These are phyloP conservation scores for Isotomurus palustris DNA, from an alignment of 2,888 invertebrate genomes.

Conservation along the genomic window DNA sequence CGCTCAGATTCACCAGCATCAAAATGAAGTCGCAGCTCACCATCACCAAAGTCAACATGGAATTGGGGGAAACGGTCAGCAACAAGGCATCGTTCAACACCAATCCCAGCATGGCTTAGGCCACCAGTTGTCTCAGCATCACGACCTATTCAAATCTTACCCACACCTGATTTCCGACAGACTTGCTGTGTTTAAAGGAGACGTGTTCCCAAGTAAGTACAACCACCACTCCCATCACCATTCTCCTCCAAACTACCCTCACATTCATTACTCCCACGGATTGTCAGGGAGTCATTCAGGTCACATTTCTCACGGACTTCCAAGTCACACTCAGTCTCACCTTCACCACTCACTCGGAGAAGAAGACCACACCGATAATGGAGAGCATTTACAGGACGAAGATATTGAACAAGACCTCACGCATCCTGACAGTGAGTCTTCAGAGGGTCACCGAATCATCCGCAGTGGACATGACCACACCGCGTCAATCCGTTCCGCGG, in stretches of 20 bases:
- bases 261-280: slow-evolving; percentile 12
- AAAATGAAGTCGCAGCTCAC: background rate
- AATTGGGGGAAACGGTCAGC: background rate
- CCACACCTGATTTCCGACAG: slow-evolving; percentile 24
- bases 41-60: slow-evolving; percentile 4
- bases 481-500: background rate
- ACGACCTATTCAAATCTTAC: slow-evolving; percentile 28
- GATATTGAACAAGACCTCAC: slow-evolving; percentile 12
- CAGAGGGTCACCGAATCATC: background rate
- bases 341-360: background rate
- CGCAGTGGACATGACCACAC: background rate
- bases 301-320: background rate
- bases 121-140: slow-evolving; percentile 14
- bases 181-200: slow-evolving; percentile 6
- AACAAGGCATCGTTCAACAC: background rate
- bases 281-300: slow-evolving; percentile 3
- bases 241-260: slow-evolving; percentile 11
- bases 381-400: slow-evolving; percentile 1
- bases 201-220: slow-evolving; percentile 6
- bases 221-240: slow-evolving; percentile 13
- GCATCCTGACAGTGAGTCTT: background rate
- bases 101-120: background rate
- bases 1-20: slow-evolving; percentile 1
- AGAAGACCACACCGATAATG: background rate
- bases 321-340: background rate